A percentile compares a stretch with the other conserved stretches of the same genome.
These are phyloP conservation scores for Contarinia nasturtii DNA, from an alignment of 1,140 invertebrate species.

Conservation along the genomic window DNA sequence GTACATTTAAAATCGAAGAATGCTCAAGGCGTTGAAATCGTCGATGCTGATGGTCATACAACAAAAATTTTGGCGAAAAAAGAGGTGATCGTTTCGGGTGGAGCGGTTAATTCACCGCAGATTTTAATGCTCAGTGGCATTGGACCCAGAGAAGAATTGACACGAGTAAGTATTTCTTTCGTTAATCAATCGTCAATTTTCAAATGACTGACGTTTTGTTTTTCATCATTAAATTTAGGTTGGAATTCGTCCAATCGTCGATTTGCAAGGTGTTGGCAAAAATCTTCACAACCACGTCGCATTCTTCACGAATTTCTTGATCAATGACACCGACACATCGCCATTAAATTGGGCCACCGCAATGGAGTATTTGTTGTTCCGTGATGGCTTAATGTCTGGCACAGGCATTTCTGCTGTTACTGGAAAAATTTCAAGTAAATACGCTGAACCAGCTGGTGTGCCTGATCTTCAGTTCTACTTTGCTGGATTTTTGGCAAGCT, in stretches of 20 bases:
- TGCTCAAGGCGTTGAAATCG: slow-evolving; percentile 31
- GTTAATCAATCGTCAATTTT: background rate
- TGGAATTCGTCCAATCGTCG: slow-evolving; percentile 43
- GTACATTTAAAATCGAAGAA: slow-evolving; percentile 36
- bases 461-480: slow-evolving; percentile 78
- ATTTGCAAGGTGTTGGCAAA: slow-evolving; percentile 65
- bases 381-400: slow-evolving; percentile 67
- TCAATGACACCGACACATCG: slow-evolving; percentile 64
- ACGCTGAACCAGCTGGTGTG: slow-evolving; percentile 52
- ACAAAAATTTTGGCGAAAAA: slow-evolving; percentile 46
- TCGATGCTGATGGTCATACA: slow-evolving; percentile 30
- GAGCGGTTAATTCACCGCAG: slow-evolving; percentile 63
- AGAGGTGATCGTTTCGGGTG: slow-evolving; percentile 55
- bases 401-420: slow-evolving; percentile 63
- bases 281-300: slow-evolving; percentile 81
- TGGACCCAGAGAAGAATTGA: slow-evolving; percentile 53
- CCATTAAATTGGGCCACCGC: slow-evolving; percentile 73
- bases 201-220: background rate
- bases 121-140: slow-evolving; percentile 68
- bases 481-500: slow-evolving; percentile 61
- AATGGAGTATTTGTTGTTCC: slow-evolving; percentile 67
- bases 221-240: slow-evolving; percentile 11
- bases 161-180: slow-evolving; percentile 23
- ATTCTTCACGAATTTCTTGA: slow-evolving; percentile 52
- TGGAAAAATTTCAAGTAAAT: slow-evolving; percentile 63